Conservation (phyloP, 2,797 vertebrate genomes). For the Poeciliopsis presidionis region DNA sequence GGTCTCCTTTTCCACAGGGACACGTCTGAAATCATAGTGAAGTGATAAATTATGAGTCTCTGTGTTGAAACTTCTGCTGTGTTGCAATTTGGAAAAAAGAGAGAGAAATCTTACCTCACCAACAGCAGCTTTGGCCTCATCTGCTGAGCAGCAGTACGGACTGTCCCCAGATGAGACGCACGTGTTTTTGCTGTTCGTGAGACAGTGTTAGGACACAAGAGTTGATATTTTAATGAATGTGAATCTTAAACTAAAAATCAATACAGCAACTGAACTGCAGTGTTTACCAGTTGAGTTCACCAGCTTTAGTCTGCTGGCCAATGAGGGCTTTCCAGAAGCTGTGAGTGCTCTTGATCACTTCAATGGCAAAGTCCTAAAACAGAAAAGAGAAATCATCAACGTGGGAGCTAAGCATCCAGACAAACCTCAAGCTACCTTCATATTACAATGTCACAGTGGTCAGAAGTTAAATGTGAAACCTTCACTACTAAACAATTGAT, state of each 20-base stretch:
- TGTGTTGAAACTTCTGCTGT: conserved; percentile 5
- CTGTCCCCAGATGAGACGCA: conserved; percentile 80
- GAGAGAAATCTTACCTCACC: conserved; percentile 79
- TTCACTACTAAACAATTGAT: background rate
- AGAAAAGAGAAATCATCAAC: background rate
- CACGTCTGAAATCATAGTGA: conserved; percentile 80
- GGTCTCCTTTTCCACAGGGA: conserved; percentile 80
- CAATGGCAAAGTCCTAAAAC: conserved; percentile 89
- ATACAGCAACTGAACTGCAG: background rate
- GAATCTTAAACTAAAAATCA: background rate
- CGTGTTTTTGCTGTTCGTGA: conserved; percentile 86
- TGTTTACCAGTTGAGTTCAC: conserved; percentile 90
- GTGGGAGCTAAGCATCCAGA: background rate
- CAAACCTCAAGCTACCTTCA: background rate
- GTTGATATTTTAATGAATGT: background rate
- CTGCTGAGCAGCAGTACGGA: conserved; percentile 83
- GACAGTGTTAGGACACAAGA: background rate
- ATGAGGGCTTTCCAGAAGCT: conserved; percentile 90
- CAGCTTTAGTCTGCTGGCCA: conserved; percentile 79
- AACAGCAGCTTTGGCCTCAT: conserved; percentile 86
- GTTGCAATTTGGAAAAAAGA: background rate
- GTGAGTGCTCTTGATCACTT: conserved; percentile 89
- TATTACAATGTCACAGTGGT: background rate
- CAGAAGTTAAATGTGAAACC: background rate
- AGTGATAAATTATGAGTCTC: background rate